Base-by-base conservation (phyloP, 2,888 invertebrate genomes). In the Leucania comma region DNA sequence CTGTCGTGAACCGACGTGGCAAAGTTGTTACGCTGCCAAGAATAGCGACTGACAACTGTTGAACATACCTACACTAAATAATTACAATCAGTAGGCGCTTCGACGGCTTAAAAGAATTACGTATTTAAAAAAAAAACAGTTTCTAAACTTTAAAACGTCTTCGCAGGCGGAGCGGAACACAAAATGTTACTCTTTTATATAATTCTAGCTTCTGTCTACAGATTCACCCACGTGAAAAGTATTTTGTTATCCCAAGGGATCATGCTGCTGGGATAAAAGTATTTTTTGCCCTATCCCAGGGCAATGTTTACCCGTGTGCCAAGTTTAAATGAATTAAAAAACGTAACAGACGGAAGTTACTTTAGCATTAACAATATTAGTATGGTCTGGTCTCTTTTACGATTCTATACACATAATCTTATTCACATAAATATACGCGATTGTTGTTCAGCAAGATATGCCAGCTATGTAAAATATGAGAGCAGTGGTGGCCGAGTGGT, bases 11-110 rank as follows among this genome's bases (percentile, higher is more conserved):
- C 35, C 10, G 50, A 57, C 64, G 68, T 67, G 80, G 50, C 29
- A 54, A 67, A 54, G 51, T 79, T 62, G 82, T 68, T 58, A 42
- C 78, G 74, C 38, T 68, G 78, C 78, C 82, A 72, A 72, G 68
- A 79, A 78, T 58, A 68, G n/a, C 58, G 6, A 38, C 51, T 22
- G 51, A 70, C 72, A 67, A 72, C 79, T 78, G 58, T 32, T 54
- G n/a, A 67, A 53, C 66, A 56, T 72, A 73, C 74, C 59, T 59
- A 64, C 42, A 42, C 35, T 54, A 61, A 76, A 76, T 77, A 60
- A 80, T 80, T 68, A 66, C 60, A 54, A 78, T 67, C 64, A 71
- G 60, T 59, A 50, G 59, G 72, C 78, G 72, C 54, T 73, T 54
- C 17, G 42, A 29, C 29, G 24, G 53, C 17, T 24, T 38, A 5